Conservation (phyloP, 2,888 invertebrate genomes). For the Chymomyza amoena region DNA sequence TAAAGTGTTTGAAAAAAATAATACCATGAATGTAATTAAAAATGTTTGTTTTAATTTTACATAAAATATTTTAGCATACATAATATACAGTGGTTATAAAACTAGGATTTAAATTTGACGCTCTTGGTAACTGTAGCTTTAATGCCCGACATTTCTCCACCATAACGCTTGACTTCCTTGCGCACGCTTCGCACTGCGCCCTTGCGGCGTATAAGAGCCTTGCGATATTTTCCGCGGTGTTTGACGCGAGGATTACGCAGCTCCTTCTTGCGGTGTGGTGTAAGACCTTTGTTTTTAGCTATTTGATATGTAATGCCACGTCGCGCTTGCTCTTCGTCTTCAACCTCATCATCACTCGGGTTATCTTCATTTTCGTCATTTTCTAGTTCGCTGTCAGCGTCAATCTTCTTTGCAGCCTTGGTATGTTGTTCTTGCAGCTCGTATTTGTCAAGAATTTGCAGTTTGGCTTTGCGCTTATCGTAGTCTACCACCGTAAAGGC, state of each 20-base stretch:
- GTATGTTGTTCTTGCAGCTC: slow-evolving; percentile 16
- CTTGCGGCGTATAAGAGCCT: slow-evolving; percentile 94
- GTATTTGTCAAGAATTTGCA: slow-evolving; percentile 53
- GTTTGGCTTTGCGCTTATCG: slow-evolving; percentile 47
- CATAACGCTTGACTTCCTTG: slow-evolving; percentile 89
- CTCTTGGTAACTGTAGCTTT: slow-evolving; percentile 93
- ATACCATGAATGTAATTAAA: too few relatives aligned
- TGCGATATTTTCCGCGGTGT: slow-evolving; percentile 93
- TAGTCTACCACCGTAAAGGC: slow-evolving; percentile 59
- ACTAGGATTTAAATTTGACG: slow-evolving; percentile 86
- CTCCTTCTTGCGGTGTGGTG: slow-evolving; percentile 93
- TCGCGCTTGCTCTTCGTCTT: slow-evolving; percentile 80
- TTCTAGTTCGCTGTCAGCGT: slow-evolving; percentile 78
- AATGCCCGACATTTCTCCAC: slow-evolving; percentile 96
- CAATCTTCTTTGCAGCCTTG: slow-evolving; percentile 29
- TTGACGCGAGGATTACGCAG: slow-evolving; percentile 96
- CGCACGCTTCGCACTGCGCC: slow-evolving; percentile 93
- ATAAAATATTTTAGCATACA: neutral
- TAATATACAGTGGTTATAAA: neutral
- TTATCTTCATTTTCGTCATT: slow-evolving; percentile 80
- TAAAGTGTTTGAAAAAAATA: too few relatives aligned
- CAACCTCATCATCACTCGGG: slow-evolving; percentile 77
- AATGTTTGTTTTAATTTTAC: too few relatives aligned
- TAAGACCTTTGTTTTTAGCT: slow-evolving; percentile 96
- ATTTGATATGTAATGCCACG: slow-evolving; percentile 95